Evolutionary conservation across 2,113 vertebrate species (phyloP), one percentile per base, ranked within the genome.

Genomic region (Nesogale talazaci): DNA sequence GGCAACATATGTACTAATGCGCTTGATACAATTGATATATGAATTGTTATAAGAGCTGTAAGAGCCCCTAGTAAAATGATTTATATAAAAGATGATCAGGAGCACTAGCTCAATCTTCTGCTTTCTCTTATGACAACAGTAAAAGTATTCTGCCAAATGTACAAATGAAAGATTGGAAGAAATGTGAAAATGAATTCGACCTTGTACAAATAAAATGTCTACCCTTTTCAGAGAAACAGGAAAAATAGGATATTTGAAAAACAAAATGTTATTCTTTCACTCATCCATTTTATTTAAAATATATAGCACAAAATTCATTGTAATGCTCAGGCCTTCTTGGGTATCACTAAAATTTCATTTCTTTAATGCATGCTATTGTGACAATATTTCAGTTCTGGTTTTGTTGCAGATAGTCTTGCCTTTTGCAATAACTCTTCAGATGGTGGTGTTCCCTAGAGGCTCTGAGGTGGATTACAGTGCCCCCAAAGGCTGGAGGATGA

Each of bases 281-380:
- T 75, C 22, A 83, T 63, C 69, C 59, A 14, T 86, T 93, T 57
- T n/a, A 86, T 93, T 36, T 86, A 86, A 87, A 40, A 40, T 56
- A 31, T 2, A 85, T 4, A 94, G 63, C 89, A 74, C 89, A 88
- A 83, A 89, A 92, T 34, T 83, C 36, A 27, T 87, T 94, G 67
- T 86, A 79, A 80, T 92, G 74, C n/a, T 93, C 36, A 59, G 65
- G 34, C 38, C 36, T 81, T 91, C 29, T 27, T 87, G 19, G 15
- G 23, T 83, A 1, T 42, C 52, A 93, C 22, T 70, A 1, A 86
- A 52, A 72, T 90, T 2, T 91, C 83, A 65, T 42, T 76, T 93
- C 40, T 90, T 0, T 86, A 72, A 67, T 84, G 83, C 91, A 88
- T 94, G 23, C 2, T 86, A 5, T 74, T 11, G 10, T 85, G 59